Conservation (phyloP, 1,140 invertebrate genomes). For the Camponotus pennsylvanicus region DNA sequence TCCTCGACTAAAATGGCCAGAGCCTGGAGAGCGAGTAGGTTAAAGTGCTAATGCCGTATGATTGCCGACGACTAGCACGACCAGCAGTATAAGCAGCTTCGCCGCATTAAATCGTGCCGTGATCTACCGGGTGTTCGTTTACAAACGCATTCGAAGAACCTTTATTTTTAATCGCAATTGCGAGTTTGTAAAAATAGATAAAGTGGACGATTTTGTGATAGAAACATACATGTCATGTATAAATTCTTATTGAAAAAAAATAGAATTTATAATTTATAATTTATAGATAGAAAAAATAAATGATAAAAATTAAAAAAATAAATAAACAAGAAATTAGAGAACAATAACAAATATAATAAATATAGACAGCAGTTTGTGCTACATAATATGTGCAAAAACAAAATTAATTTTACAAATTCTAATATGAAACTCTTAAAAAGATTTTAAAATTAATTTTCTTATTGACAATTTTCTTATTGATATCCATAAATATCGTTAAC, state of each 20-base stretch:
- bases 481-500: not conserved
- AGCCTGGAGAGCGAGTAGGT: conserved; percentile 72
- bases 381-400: not conserved
- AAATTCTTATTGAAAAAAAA: too few species aligned
- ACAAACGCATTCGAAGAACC: not conserved
- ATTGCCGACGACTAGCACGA: conserved; percentile 75
- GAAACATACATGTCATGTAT: not conserved
- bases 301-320: not conserved
- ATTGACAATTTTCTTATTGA: not conserved
- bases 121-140: conserved; percentile 62
- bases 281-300: not conserved
- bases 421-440: not conserved
- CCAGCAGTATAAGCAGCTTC: conserved; percentile 70
- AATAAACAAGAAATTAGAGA: not conserved
- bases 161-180: not conserved
- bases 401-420: not conserved
- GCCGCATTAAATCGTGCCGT: conserved; percentile 61
- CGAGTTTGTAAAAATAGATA: not conserved
- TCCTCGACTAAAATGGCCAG: conserved; percentile 68
- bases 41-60: conserved; percentile 80
- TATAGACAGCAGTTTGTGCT: not conserved
- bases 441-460: not conserved
- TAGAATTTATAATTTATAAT: not conserved
- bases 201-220: not conserved
- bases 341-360: not conserved